phyloP scores from a whole-genome alignment of 1,140 invertebrate species.

The Drosophila ironensis region DNA sequence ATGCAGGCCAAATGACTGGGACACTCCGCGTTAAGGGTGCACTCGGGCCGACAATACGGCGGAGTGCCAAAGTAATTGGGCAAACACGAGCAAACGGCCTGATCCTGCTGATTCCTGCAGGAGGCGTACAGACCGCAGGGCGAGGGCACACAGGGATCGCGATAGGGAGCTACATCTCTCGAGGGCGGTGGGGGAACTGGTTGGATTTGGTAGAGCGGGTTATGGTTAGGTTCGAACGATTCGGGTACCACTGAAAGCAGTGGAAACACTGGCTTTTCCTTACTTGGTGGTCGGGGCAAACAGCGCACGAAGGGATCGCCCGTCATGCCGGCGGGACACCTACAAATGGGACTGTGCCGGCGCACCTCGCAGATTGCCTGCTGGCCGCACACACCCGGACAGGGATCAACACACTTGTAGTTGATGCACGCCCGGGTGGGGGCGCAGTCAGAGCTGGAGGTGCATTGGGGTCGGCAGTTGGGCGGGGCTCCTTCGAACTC shows the following conservation, averaged over 20 bases:
- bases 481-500: slow-evolving; percentile 89
- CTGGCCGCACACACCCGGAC: slow-evolving; percentile 89
- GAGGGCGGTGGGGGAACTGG: slow-evolving; percentile 71
- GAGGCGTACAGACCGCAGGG: slow-evolving; percentile 91
- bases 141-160: slow-evolving; percentile 86
- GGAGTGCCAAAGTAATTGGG: slow-evolving; percentile 88
- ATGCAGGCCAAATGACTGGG: slow-evolving; percentile 86
- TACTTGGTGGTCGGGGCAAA: slow-evolving; percentile 83
- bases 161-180: slow-evolving; percentile 43
- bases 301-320: slow-evolving; percentile 87
- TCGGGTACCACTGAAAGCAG: no score
- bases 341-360: slow-evolving; percentile 89
- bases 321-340: slow-evolving; percentile 87
- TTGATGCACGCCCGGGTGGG: slow-evolving; percentile 89
- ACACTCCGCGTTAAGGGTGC: slow-evolving; percentile 89
- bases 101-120: slow-evolving; percentile 87
- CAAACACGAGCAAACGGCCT: slow-evolving; percentile 89
- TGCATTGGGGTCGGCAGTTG: slow-evolving; percentile 89
- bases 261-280: slow-evolving; percentile 65
- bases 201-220: neutral
- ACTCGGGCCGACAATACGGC: slow-evolving; percentile 90
- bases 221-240: slow-evolving; percentile 9
- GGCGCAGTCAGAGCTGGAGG: slow-evolving; percentile 89
- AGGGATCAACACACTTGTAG: slow-evolving; percentile 91
- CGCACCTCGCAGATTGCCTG: slow-evolving; percentile 89